phyloP scores from a whole-genome alignment of 1,140 invertebrate species.

The Archivesica marissinica region DNA sequence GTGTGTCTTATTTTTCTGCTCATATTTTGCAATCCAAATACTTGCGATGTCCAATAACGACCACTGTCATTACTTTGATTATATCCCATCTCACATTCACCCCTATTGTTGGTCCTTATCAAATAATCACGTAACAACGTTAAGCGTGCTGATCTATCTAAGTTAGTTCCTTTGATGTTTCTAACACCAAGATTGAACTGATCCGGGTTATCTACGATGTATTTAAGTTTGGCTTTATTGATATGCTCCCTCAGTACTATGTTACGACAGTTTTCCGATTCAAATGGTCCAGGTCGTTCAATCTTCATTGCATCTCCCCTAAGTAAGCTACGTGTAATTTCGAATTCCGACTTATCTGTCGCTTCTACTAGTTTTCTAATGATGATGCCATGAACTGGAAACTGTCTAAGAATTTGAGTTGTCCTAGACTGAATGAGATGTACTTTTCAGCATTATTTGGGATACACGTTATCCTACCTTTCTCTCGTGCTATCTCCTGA shows the following conservation, averaged over 20 bases:
- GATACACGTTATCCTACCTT: neutral
- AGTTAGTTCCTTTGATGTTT: too few relatives aligned
- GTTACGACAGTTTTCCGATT: too few relatives aligned
- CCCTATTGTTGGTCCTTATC: too few relatives aligned
- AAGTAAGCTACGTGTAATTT: neutral
- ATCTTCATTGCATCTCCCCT: too few relatives aligned
- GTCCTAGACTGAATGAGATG: conserved; percentile 19
- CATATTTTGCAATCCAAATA: conserved; percentile 23
- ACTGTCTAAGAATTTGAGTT: conserved; percentile 32
- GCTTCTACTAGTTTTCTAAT: conserved; percentile 14
- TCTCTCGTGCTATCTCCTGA: neutral
- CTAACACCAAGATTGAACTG: too few relatives aligned
- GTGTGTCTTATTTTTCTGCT: too few relatives aligned
- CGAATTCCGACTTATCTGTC: neutral
- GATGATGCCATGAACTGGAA: conserved; percentile 20
- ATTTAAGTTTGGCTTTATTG: too few relatives aligned
- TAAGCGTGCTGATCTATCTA: neutral
- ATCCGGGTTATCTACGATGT: too few relatives aligned
- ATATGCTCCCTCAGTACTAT: too few relatives aligned
- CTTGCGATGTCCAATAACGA: conserved; percentile 37
- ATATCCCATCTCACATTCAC: too few relatives aligned
- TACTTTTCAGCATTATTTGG: neutral
- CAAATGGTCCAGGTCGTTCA: too few relatives aligned
- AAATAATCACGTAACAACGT: neutral
- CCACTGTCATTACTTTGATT: too few relatives aligned